Evolutionary conservation across 1,140 invertebrate species (phyloP), one percentile per base, ranked within the genome.

Genomic region (Cotesia chilonis): DNA sequence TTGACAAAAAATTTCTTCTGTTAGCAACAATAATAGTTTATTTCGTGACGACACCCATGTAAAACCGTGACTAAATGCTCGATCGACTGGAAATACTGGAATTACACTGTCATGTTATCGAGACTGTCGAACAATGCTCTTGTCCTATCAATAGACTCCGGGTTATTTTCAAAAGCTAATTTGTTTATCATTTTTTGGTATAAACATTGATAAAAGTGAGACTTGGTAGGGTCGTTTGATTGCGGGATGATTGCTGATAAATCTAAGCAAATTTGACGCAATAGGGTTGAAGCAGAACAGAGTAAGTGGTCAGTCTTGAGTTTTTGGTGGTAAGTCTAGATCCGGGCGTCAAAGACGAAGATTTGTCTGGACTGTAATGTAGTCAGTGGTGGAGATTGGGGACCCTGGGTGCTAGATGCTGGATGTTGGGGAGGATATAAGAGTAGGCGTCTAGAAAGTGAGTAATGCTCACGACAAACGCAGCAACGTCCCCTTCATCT

Each of bases 401-500:
- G 20, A 51, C n/a, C 54, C 17, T 41, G 54, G 54, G 35, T 47
- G 41, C 6, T 6, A 6, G 41, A 4, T 47, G 41, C 6, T 6
- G 41, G 6, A 7, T 47, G 41, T 6, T 47, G 41, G 10, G 41
- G 41, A 47, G 70, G 68, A 66, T 73, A 79, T 69, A 78, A 79
- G 78, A 82, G 81, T 83, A 84, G 83, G 81, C 79, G 82, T 84
- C 81, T 81, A 82, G 82, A 85, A 82, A 86, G 84, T 87, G 85
- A 87, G 85, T 87, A 87, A 87, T 87, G 85, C 84, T 87, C 82
- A 85, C 85, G 85, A 87, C 85, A 87, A 86, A 87, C 85, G 83
- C 85, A 87, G 85, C 79, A 79, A 47, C 41, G 41, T 82, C 81
- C 78, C 73, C 51, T 61, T 47, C 38, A 28, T 59, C 68, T 61